Evolutionary conservation across 2,113 vertebrate species (phyloP).

Genomic region (Mesocricetus auratus): DNA sequence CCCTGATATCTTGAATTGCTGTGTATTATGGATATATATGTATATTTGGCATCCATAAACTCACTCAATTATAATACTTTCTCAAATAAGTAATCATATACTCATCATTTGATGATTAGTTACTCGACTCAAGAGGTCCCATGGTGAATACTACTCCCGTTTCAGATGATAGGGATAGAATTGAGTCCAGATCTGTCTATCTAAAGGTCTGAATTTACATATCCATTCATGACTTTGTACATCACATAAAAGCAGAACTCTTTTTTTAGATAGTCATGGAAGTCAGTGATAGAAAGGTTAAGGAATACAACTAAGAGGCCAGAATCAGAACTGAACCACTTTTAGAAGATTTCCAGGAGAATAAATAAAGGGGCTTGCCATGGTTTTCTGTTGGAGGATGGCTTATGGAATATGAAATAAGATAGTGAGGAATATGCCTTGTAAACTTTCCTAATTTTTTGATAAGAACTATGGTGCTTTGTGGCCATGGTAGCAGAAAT

Average conservation of each 20-base stretch:
- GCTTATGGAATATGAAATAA: neutral
- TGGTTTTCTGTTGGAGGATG: neutral
- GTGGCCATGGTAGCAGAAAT: no score
- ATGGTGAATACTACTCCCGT: neutral
- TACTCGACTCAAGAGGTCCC: neutral
- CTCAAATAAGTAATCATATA: neutral
- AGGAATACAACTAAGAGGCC: neutral
- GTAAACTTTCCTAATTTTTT: neutral
- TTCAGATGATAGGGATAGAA: neutral
- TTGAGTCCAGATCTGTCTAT: neutral
- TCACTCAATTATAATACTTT: conserved; percentile 11
- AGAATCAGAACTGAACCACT: neutral
- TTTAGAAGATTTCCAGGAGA: neutral
- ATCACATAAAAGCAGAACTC: neutral
- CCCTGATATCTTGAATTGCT: neutral
- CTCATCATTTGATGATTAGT: neutral
- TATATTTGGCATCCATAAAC: neutral
- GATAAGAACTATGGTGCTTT: neutral
- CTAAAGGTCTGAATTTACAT: neutral
- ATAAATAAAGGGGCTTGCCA: neutral
- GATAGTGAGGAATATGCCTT: neutral
- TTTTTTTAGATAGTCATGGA: neutral
- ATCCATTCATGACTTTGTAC: neutral
- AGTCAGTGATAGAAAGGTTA: neutral
- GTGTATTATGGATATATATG: accelerated